A percentile compares a stretch with the other conserved stretches of the same genome.
Conservation (phyloP, 2,888 invertebrate species). For the Octodonta nipae region DNA sequence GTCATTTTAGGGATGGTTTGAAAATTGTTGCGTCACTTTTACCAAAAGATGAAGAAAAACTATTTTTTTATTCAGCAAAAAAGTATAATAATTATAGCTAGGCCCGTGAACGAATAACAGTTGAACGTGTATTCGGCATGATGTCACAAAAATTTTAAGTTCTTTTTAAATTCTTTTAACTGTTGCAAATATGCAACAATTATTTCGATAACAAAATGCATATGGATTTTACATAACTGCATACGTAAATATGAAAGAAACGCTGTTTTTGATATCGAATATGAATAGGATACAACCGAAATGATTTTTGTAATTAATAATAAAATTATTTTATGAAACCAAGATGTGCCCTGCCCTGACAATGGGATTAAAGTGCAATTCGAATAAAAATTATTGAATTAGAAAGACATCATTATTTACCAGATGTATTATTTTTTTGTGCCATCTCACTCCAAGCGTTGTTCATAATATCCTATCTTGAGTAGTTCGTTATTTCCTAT, state of each 20-base stretch:
- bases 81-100: conserved; percentile 7
- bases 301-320: neutral
- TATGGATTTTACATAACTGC: conserved; percentile 7
- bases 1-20: too few species aligned
- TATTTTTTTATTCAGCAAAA: too few species aligned
- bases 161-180: conserved; percentile 2
- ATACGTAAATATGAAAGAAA: conserved; percentile 4
- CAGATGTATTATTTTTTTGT: neutral
- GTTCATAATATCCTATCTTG: conserved; percentile 1
- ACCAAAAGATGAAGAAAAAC: too few species aligned
- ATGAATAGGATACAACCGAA: neutral
- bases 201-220: conserved; percentile 4
- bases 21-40: too few species aligned
- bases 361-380: conserved; percentile 1
- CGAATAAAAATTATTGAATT: neutral
- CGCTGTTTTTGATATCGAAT: neutral
- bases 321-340: neutral
- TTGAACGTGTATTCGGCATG: conserved; percentile 7
- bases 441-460: conserved; percentile 1
- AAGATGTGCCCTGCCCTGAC: neutral
- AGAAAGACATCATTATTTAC: conserved; percentile 1
- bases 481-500: neutral
- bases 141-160: conserved; percentile 7
- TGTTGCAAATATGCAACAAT: conserved; percentile 1
- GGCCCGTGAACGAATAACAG: conserved; percentile 6